Percentiles rank a stretch among this genome's conserved stretches.
Conservation (phyloP, 2,797 vertebrate species). For the Cryptoblepharus egeriae region DNA sequence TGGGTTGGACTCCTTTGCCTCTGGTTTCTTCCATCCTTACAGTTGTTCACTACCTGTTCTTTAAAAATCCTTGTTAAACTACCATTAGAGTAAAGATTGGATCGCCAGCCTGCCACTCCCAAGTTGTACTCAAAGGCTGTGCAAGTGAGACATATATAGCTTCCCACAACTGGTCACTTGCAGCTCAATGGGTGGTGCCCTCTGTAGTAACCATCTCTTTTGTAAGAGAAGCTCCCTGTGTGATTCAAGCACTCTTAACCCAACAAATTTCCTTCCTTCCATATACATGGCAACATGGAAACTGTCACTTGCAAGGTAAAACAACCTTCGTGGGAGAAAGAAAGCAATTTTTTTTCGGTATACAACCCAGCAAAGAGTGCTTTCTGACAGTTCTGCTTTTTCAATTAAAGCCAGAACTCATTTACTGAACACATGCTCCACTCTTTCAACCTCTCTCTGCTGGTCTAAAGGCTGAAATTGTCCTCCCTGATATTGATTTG, state of each 20-base stretch:
- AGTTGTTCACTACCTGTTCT: background rate
- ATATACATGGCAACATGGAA: too few relatives aligned
- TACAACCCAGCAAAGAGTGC: too few relatives aligned
- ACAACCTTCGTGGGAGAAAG: too few relatives aligned
- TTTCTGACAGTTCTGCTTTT: too few relatives aligned
- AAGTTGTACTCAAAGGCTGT: background rate
- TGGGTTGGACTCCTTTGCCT: background rate
- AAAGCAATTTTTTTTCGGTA: too few relatives aligned
- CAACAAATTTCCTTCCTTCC: too few relatives aligned
- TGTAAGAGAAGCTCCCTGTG: background rate
- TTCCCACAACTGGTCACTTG: background rate
- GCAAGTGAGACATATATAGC: background rate
- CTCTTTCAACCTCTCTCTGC: too few relatives aligned
- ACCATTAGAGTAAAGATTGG: background rate
- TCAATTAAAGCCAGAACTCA: too few relatives aligned
- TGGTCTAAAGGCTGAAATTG: too few relatives aligned
- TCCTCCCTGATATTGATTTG: too few relatives aligned
- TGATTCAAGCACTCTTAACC: background rate
- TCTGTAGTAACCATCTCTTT: background rate
- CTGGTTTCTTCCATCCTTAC: background rate
- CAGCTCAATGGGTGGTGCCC: background rate
- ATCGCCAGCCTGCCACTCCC: background rate
- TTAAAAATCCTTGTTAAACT: background rate
- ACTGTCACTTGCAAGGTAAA: too few relatives aligned
- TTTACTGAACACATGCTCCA: too few relatives aligned